Conservation (phyloP, 2,888 invertebrate species). For the Campoplex capitator region DNA sequence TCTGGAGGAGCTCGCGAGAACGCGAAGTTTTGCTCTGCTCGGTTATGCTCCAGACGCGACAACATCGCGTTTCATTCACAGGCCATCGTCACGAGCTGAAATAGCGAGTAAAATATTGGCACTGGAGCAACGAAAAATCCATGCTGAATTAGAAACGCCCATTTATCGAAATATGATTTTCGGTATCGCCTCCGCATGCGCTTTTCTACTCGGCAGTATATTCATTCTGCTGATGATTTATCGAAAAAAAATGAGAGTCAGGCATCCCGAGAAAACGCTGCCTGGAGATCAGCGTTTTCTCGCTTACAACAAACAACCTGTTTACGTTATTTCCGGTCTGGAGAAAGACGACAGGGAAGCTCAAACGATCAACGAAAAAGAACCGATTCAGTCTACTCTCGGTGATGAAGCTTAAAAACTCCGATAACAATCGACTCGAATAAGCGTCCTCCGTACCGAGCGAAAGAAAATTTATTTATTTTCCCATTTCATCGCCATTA, state of each 20-base stretch:
- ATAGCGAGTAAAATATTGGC: slow-evolving; percentile 85
- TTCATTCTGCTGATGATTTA: slow-evolving; percentile 91
- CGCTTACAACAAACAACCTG: slow-evolving; percentile 87
- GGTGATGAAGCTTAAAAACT: slow-evolving; percentile 21
- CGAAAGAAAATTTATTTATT: slow-evolving; percentile 38
- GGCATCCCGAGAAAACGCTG: slow-evolving; percentile 67
- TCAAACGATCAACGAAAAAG: slow-evolving; percentile 34
- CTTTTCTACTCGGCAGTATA: slow-evolving; percentile 92
- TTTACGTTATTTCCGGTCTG: slow-evolving; percentile 89
- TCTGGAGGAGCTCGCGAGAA: slow-evolving; percentile 91
- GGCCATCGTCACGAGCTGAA: slow-evolving; percentile 82
- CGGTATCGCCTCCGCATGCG: slow-evolving; percentile 91
- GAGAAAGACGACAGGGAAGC: slow-evolving; percentile 86
- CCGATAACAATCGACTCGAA: not conserved
- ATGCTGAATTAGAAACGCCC: slow-evolving; percentile 89
- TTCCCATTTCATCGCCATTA: slow-evolving; percentile 4
- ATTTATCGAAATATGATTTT: slow-evolving; percentile 90
- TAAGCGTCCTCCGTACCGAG: slow-evolving; percentile 22
- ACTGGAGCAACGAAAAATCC: slow-evolving; percentile 89
- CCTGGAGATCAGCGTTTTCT: slow-evolving; percentile 86
- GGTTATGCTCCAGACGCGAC: slow-evolving; percentile 88
- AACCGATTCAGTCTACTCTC: not conserved
- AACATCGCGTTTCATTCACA: slow-evolving; percentile 88
- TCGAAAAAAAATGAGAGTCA: slow-evolving; percentile 85
- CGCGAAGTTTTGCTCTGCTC: slow-evolving; percentile 84